These are phyloP conservation scores for Torymus tubicola DNA, from an alignment of 2,888 invertebrate species.

Conservation along the genomic window DNA sequence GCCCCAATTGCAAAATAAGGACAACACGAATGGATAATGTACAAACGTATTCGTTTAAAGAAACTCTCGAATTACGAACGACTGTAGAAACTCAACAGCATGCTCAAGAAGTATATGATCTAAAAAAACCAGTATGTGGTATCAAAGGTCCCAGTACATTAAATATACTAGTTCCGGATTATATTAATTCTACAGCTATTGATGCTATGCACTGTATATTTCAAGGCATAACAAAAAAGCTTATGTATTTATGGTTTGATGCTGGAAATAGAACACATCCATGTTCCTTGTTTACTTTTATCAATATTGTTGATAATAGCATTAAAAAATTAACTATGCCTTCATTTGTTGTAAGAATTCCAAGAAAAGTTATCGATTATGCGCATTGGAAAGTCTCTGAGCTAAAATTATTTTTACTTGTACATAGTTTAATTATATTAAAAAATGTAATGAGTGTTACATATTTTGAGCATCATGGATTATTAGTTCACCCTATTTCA, in stretches of 20 bases:
- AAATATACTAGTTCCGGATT: conserved; percentile 6
- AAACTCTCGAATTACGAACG: conserved; percentile 9
- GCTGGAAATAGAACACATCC: too few relatives aligned
- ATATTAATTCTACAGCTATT: conserved; percentile 7
- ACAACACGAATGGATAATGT: not conserved
- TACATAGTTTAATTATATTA: conserved; percentile 60
- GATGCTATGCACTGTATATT: conserved; percentile 33
- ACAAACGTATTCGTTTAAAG: conserved; percentile 6
- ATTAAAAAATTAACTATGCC: conserved; percentile 3
- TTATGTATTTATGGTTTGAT: conserved; percentile 3
- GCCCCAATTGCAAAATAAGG: conserved; percentile 11
- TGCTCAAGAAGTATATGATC: conserved; percentile 17
- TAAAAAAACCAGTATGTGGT: conserved; percentile 6
- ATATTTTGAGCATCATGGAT: conserved; percentile 58
- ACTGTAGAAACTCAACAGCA: conserved; percentile 1
- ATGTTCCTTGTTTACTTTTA: conserved; percentile 21
- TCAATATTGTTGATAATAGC: not conserved
- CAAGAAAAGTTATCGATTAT: conserved; percentile 53
- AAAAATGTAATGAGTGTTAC: conserved; percentile 54
- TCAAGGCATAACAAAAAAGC: conserved; percentile 22
- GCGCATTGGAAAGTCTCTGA: conserved; percentile 60
- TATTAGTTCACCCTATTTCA: conserved; percentile 56
- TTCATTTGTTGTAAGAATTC: conserved; percentile 41
- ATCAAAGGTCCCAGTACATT: conserved; percentile 32
- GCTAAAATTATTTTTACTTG: conserved; percentile 58